Percentiles rank a stretch among this genome's conserved stretches.
These are phyloP conservation scores for Serripes groenlandicus DNA, from an alignment of 2,888 invertebrate genomes.

Conservation along the genomic window DNA sequence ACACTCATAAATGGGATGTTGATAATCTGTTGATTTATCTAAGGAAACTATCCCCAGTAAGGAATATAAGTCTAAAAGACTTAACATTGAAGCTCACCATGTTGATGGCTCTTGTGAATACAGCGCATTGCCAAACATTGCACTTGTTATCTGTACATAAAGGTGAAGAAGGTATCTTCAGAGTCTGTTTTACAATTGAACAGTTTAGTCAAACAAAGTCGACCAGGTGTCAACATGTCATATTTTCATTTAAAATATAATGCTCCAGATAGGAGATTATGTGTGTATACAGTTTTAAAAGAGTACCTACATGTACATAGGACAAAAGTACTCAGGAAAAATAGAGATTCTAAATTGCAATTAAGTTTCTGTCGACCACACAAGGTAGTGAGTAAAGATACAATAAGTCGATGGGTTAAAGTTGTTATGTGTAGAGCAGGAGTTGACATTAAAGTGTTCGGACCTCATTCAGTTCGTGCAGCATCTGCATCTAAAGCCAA, in stretches of 20 bases:
- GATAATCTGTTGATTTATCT: conserved; percentile 7
- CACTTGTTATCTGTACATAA: conserved; percentile 11
- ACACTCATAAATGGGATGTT: no score
- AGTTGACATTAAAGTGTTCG: conserved; percentile 23
- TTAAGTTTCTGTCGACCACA: conserved; percentile 36
- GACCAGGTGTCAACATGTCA: conserved; percentile 4
- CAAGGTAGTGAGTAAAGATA: conserved; percentile 25
- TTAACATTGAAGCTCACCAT: conserved; percentile 17
- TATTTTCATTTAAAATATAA: not conserved
- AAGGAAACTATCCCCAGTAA: conserved; percentile 13
- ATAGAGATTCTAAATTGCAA: conserved; percentile 1
- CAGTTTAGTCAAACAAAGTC: conserved; percentile 11
- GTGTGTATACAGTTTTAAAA: conserved; percentile 16
- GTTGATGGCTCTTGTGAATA: conserved; percentile 23
- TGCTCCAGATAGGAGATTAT: conserved; percentile 22
- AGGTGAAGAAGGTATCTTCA: conserved; percentile 9
- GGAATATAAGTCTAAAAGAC: conserved; percentile 1
- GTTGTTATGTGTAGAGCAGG: conserved; percentile 27
- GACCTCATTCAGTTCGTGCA: conserved; percentile 35
- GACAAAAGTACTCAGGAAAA: conserved; percentile 7
- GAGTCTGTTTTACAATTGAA: not conserved
- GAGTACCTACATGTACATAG: conserved; percentile 31
- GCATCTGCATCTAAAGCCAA: conserved; percentile 34
- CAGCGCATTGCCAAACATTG: conserved; percentile 5
- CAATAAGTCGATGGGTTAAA: conserved; percentile 36